Conservation (phyloP, 2,888 invertebrate species). For the Lepidochrysops patricia region DNA sequence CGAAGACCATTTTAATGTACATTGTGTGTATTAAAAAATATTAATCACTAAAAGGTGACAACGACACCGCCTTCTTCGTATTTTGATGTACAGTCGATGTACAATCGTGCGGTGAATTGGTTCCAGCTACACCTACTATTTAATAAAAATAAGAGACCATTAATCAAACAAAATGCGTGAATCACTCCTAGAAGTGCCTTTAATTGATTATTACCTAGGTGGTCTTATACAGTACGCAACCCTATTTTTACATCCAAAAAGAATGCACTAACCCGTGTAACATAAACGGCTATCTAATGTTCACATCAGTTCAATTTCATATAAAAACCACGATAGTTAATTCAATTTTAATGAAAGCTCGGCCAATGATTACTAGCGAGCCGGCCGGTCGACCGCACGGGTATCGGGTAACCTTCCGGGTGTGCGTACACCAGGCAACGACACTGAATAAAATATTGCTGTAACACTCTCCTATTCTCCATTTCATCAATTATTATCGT, state of each 20-base stretch:
- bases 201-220: not conserved
- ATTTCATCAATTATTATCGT: not conserved
- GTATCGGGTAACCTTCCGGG: conserved; percentile 55
- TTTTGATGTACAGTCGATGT: conserved; percentile 1
- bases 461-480: not conserved
- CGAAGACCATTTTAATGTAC: conserved; percentile 18
- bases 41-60: conserved; percentile 17
- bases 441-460: not conserved
- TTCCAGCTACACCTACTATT: not conserved
- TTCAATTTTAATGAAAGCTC: conserved; percentile 35
- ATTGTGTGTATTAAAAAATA: conserved; percentile 16
- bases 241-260: not conserved
- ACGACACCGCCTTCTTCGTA: conserved; percentile 3
- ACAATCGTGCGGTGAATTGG: not conserved
- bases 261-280: conserved; percentile 16
- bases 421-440: conserved; percentile 29
- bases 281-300: conserved; percentile 20
- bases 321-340: conserved; percentile 19
- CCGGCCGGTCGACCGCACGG: conserved; percentile 34
- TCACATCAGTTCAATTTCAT: conserved; percentile 17
- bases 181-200: not conserved
- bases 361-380: conserved; percentile 30
- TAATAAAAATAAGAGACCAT: not conserved
- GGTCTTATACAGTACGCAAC: not conserved
- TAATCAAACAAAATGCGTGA: not conserved